Conservation (phyloP, 2,113 vertebrate species). For the Phainopepla nitens region DNA sequence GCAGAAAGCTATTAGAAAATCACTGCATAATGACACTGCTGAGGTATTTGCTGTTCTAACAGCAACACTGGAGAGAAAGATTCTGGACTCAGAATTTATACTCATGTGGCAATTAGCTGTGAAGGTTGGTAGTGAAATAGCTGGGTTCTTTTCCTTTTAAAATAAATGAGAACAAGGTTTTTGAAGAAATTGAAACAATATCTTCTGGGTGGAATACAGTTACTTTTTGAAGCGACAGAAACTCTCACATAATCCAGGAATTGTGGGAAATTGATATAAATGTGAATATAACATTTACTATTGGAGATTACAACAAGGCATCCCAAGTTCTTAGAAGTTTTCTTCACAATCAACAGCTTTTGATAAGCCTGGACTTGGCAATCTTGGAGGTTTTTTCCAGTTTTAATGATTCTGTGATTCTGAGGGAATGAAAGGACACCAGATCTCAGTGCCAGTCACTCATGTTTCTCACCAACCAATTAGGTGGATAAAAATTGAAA, state of each 20-base stretch:
- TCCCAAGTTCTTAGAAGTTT: neutral
- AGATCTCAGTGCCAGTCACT: neutral
- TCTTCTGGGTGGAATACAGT: neutral
- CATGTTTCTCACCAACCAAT: neutral
- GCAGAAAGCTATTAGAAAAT: conserved; percentile 7
- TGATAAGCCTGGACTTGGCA: neutral
- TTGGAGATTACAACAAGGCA: neutral
- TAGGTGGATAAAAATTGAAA: neutral
- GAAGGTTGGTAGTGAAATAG: neutral
- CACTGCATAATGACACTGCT: neutral
- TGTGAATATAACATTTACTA: neutral
- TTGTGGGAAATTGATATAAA: neutral
- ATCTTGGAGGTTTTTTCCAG: neutral
- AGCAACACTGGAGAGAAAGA: neutral
- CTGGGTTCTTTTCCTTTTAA: neutral
- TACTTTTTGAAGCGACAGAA: neutral
- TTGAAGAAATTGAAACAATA: neutral
- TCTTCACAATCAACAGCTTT: neutral
- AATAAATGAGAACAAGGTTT: neutral
- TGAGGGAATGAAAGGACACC: neutral
- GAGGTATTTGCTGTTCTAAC: neutral
- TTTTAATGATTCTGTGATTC: neutral
- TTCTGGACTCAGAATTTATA: neutral
- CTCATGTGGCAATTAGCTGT: neutral
- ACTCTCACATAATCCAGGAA: neutral